A percentile compares a stretch with the other conserved stretches of the same genome.
Evolutionary conservation across 37 sponge, comb jelly and placozoan genomes (phyloP).

Genomic region (Hexactinellida sp.): DNA sequence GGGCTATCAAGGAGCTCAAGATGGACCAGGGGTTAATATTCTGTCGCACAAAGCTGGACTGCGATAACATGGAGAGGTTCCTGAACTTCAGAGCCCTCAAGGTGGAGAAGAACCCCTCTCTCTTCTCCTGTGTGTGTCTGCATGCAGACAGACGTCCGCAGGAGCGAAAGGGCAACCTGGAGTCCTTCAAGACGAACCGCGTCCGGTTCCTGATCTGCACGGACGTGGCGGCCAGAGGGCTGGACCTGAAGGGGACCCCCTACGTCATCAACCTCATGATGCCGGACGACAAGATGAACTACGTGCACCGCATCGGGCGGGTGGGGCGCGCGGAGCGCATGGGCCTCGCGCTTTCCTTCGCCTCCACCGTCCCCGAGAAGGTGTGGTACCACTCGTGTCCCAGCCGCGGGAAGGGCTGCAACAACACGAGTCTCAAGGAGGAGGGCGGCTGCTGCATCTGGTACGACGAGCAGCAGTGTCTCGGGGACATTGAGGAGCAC

Average conservation of each 20-base stretch:
- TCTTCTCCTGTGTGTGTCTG: constrained; percentile 81
- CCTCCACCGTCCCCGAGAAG: constrained; percentile 72
- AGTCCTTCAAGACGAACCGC: constrained; percentile 74
- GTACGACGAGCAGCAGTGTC: constrained; percentile 75
- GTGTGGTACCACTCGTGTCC: constrained; percentile 95
- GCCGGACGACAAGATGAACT: constrained; percentile 89
- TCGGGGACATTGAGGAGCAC: constrained; percentile 67
- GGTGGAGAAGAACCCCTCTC: neutral
- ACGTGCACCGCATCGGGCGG: constrained; percentile 83
- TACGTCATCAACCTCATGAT: constrained; percentile 90
- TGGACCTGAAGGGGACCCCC: constrained; percentile 86
- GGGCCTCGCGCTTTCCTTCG: constrained; percentile 90
- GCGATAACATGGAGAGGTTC: constrained; percentile 84
- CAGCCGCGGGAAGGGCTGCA: constrained; percentile 67
- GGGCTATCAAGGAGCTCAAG: constrained; percentile 62
- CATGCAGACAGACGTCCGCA: constrained; percentile 78
- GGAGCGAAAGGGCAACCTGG: constrained; percentile 67
- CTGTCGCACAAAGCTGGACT: constrained; percentile 95
- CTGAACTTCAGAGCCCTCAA: constrained; percentile 29
- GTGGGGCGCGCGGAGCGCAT: constrained; percentile 84
- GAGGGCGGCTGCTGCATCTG: constrained; percentile 91
- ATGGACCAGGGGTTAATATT: constrained; percentile 95
- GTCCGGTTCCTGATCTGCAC: constrained; percentile 88
- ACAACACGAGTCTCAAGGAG: constrained; percentile 65
- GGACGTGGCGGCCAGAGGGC: constrained; percentile 91